Evolutionary conservation across 1,140 invertebrate species (phyloP), one percentile per base, ranked within the genome.

Genomic region (Formica selysi): DNA sequence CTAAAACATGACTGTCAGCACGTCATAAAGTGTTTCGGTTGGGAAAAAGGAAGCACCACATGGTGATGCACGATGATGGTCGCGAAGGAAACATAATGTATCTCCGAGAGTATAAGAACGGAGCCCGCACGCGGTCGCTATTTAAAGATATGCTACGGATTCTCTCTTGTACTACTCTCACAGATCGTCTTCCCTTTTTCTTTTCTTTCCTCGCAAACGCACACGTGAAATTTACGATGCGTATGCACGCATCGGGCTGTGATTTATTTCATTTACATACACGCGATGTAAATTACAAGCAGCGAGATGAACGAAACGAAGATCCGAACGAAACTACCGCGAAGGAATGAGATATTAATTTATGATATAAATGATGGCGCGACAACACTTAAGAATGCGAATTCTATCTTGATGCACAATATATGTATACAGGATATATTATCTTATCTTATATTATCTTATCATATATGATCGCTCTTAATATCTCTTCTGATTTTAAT

Each of bases 1-100:
- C 89, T 89, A 92, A 93, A 93, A 88, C 88, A 83, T 48, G 76
- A 70, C 76, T 91, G 91, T 94, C 93, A 91, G 76, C 93, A 88
- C 87, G 84, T 93, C 91, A 86, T 93, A 92, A 93, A 93, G 71
- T 73, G 51, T 86, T 79, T 90, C 74, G n/a, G 83, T 38, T n/a
- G 51, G 32, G 70, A 76, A 80, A 88, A 89, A 57, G 54, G 80
- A 74, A 84, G 76, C 41, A 79, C 89, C 91, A 93, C 79, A 92
- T 93, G 92, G 89, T 76, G 71, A 76, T 85, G 62, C 74, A 90
- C 65, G 87, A 85, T 92, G 87, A 91, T 91, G 62, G 74, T 73
- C 64, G 32, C n/a, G 86, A 85, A 87, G 87, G 88, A 90, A 90
- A 76, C 79, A 86, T 84, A 87, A 84, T 68, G 65, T 89, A 88